Evolutionary conservation across 2,113 vertebrate species (phyloP).

Genomic region (Oryzias curvinotus): DNA sequence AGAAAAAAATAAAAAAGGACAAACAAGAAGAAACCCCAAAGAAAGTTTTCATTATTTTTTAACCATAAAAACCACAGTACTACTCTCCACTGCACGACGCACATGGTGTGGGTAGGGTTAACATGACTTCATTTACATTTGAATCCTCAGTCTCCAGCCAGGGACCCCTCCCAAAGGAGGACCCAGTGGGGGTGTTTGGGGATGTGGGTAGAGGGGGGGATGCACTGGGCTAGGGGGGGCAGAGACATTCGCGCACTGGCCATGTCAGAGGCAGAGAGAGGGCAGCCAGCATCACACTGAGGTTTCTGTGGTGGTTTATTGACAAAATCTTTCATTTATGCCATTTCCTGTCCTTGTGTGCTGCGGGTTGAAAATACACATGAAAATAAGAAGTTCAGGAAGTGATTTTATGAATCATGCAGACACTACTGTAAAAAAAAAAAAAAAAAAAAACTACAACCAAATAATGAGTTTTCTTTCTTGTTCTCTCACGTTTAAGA

Average conservation of each 20-base stretch:
- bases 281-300: conserved; percentile 17
- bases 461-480: conserved; percentile 58
- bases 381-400: too few relatives aligned
- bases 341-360: conserved; percentile 12
- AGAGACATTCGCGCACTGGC: conserved; percentile 75
- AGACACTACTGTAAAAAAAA: conserved; percentile 17
- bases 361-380: neutral
- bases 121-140: conserved; percentile 78
- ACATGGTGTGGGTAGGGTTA: conserved; percentile 75
- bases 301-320: conserved; percentile 1
- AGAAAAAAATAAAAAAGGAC: conserved; percentile 38
- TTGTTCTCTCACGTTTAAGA: conserved; percentile 31
- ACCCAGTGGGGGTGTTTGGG: conserved; percentile 74
- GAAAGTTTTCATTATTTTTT: conserved; percentile 15
- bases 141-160: conserved; percentile 77
- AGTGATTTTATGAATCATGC: neutral
- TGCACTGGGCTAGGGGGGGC: conserved; percentile 80
- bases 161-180: conserved; percentile 81
- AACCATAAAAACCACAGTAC: conserved; percentile 62
- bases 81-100: conserved; percentile 77
- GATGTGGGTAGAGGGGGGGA: conserved; percentile 53
- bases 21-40: conserved; percentile 51
- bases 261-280: conserved; percentile 60
- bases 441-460: conserved; percentile 55
- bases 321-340: neutral